A percentile compares a stretch with the other conserved stretches of the same genome.
Evolutionary conservation across 2,113 vertebrate species (phyloP).

Genomic region (Hyperoodon ampullatus): DNA sequence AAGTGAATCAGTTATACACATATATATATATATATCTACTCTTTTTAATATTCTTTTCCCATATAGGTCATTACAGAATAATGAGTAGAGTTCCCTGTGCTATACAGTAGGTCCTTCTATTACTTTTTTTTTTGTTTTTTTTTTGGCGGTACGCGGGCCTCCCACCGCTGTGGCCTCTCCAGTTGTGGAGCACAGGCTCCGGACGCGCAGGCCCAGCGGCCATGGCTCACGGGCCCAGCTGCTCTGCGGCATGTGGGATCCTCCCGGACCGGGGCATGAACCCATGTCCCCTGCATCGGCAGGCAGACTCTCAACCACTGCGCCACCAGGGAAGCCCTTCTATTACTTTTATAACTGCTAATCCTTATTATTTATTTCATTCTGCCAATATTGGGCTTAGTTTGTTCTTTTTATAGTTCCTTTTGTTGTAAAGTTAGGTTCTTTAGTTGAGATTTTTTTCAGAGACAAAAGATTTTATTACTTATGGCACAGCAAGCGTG

Average conservation of each 20-base stretch:
- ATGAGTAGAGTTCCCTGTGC: not conserved
- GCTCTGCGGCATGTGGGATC: too few relatives aligned
- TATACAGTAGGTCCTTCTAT: not conserved
- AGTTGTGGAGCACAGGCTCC: too few relatives aligned
- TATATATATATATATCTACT: too few relatives aligned
- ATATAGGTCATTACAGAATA: not conserved
- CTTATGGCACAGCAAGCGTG: not conserved
- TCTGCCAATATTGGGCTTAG: not conserved
- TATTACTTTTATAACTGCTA: not conserved
- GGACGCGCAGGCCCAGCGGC: too few relatives aligned
- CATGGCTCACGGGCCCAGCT: too few relatives aligned
- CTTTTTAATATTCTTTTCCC: not conserved
- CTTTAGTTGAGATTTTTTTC: fast-evolving
- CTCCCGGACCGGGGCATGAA: too few relatives aligned
- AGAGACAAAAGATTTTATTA: not conserved
- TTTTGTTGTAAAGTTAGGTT: not conserved
- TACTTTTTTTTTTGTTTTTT: not conserved
- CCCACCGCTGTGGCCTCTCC: too few relatives aligned
- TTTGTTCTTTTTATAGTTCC: not conserved
- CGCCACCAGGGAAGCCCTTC: not conserved
- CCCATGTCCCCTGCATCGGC: too few relatives aligned
- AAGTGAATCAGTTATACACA: not conserved
- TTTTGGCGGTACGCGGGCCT: too few relatives aligned
- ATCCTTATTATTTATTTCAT: not conserved
- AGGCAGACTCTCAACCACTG: too few relatives aligned